Conservation (phyloP, 2,113 vertebrate species). For the Myotis lucifugus region DNA sequence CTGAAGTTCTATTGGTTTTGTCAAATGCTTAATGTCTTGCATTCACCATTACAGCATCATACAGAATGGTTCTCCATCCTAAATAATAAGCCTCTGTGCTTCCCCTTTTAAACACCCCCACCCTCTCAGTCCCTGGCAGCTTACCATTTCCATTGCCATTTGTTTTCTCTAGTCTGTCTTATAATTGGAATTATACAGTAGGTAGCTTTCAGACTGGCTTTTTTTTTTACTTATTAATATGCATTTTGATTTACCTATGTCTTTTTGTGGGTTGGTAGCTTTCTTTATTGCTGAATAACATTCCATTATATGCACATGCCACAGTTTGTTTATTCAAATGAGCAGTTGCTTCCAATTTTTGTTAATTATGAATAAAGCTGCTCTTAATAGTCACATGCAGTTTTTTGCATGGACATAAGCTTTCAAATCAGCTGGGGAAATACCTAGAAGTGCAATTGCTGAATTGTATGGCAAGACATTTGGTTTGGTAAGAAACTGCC, state of each 20-base stretch:
- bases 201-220: not conserved
- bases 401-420: not conserved
- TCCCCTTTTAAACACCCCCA: not conserved
- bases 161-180: not conserved
- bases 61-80: not conserved
- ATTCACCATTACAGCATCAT: not conserved
- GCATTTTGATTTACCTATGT: not conserved
- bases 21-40: not conserved
- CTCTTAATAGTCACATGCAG: not conserved
- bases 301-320: not conserved
- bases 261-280: not conserved
- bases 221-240: not conserved
- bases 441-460: not conserved
- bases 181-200: not conserved
- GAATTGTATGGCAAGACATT: not conserved
- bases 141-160: not conserved
- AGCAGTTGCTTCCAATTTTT: constrained; percentile 20
- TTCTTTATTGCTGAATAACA: not conserved
- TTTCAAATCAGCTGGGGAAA: not conserved
- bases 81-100: not conserved
- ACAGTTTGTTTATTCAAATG: not conserved
- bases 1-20: not conserved
- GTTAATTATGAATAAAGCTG: not conserved
- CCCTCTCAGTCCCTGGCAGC: not conserved
- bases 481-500: not conserved